phyloP scores from a whole-genome alignment of 2,113 vertebrate genomes.

The Sisor rabdophorus region DNA sequence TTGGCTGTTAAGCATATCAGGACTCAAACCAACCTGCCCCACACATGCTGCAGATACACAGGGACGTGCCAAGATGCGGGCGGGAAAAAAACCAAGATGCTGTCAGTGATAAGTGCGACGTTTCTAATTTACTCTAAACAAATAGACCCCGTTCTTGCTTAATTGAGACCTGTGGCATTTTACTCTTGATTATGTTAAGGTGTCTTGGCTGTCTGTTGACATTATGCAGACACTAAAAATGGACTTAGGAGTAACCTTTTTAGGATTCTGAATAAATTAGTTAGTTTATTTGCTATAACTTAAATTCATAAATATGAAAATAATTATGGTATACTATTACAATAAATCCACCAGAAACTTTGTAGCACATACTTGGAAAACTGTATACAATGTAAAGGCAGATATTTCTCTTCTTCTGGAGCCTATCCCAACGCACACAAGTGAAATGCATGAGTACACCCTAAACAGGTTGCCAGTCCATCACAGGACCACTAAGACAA shows the following conservation, averaged over 20 bases:
- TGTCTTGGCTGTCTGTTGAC: background rate
- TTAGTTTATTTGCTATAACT: slow-evolving; percentile 1
- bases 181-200: slow-evolving; percentile 22
- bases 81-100: background rate
- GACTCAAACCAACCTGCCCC: slow-evolving; percentile 62
- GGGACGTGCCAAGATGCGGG: background rate
- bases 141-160: background rate
- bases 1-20: slow-evolving; percentile 81
- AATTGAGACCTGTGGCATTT: slow-evolving; percentile 26
- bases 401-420: background rate
- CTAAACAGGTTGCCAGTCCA: no score
- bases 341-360: slow-evolving; percentile 16
- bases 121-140: slow-evolving; percentile 34
- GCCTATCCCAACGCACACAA: no score
- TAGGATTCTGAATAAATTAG: background rate
- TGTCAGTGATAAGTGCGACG: slow-evolving; percentile 15
- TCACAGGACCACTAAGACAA: no score
- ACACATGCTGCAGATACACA: slow-evolving; percentile 57
- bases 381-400: slow-evolving; percentile 42
- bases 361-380: slow-evolving; percentile 35
- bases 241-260: background rate
- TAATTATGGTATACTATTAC: slow-evolving; percentile 3
- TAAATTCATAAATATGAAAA: background rate
- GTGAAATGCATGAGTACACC: no score
- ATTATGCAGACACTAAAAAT: background rate